phyloP scores from a whole-genome alignment of 2,113 vertebrate species.

The Ailurus styani region DNA sequence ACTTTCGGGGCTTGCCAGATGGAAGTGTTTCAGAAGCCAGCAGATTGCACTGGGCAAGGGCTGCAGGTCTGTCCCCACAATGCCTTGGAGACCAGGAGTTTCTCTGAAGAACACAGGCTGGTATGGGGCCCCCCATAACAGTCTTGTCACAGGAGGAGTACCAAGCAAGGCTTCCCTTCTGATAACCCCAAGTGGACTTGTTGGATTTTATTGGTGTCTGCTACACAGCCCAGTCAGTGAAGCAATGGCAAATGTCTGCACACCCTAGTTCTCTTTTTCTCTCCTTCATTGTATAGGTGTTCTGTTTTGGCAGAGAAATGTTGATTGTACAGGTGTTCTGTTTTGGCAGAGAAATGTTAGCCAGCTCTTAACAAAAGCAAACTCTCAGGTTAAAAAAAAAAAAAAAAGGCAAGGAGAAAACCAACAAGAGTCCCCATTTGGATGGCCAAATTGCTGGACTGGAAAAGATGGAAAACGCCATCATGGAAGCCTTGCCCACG shows the following conservation, averaged over 20 bases:
- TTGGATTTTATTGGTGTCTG: neutral
- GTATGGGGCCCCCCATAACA: neutral
- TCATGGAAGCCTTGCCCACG: neutral
- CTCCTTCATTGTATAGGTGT: neutral
- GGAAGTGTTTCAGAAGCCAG: neutral
- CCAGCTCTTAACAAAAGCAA: neutral
- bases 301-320: slow-evolving; percentile 19
- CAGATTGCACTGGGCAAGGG: neutral
- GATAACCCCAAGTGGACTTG: neutral
- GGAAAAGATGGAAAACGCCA: neutral
- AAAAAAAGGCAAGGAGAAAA: neutral
- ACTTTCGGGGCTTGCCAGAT: neutral
- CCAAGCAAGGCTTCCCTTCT: neutral
- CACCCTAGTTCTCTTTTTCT: neutral
- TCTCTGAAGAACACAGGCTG: neutral
- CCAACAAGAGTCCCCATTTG: neutral
- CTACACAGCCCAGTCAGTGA: neutral
- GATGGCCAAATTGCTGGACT: neutral
- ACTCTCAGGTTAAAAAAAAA: neutral
- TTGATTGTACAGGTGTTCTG: neutral
- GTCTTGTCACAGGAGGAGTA: neutral
- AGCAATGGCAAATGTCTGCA: neutral
- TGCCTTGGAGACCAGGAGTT: neutral
- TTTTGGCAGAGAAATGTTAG: slow-evolving; percentile 26
- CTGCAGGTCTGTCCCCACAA: neutral